A percentile compares a stretch with the other conserved stretches of the same genome.
Conservation (phyloP, 2,888 invertebrate genomes). For the Leptodirus hochenwartii region DNA sequence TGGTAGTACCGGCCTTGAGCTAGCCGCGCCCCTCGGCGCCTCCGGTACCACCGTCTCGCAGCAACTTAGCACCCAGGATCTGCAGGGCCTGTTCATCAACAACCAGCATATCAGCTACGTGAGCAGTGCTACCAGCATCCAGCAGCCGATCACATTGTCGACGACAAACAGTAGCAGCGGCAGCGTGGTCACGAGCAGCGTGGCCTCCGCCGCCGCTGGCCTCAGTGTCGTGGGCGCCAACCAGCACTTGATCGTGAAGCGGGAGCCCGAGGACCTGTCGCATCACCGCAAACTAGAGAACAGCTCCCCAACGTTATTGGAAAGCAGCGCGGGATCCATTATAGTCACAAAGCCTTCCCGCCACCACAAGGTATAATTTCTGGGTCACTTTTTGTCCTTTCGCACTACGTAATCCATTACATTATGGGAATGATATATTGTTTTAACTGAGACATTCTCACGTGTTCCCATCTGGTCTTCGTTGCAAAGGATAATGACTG, state of each 20-base stretch:
- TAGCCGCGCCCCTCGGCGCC: slow-evolving; percentile 30
- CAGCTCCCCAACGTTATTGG: slow-evolving; percentile 32
- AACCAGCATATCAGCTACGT: slow-evolving; percentile 42
- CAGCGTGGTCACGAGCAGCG: too few species aligned
- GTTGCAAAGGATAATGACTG: too few species aligned
- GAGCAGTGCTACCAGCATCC: too few species aligned
- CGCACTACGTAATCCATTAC: slow-evolving; percentile 1
- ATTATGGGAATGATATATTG: not conserved
- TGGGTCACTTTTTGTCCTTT: too few species aligned
- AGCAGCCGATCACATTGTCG: slow-evolving; percentile 28
- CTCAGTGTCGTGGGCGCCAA: slow-evolving; percentile 28
- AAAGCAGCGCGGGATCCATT: slow-evolving; percentile 32
- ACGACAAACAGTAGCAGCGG: slow-evolving; percentile 16
- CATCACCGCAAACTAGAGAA: slow-evolving; percentile 42
- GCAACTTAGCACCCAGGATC: slow-evolving; percentile 41
- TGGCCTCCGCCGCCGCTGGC: slow-evolving; percentile 24
- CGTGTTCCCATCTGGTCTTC: not conserved
- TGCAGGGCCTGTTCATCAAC: slow-evolving; percentile 33
- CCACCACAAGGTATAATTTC: slow-evolving; percentile 38
- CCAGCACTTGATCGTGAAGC: slow-evolving; percentile 52
- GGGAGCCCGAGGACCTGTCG: slow-evolving; percentile 69
- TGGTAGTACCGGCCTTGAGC: slow-evolving; percentile 43
- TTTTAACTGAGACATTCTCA: not conserved
- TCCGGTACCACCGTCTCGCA: slow-evolving; percentile 26
- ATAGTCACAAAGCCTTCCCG: slow-evolving; percentile 30